These are phyloP conservation scores for Larimichthys polyactis DNA, from an alignment of 2,113 vertebrate species.

Conservation along the genomic window DNA sequence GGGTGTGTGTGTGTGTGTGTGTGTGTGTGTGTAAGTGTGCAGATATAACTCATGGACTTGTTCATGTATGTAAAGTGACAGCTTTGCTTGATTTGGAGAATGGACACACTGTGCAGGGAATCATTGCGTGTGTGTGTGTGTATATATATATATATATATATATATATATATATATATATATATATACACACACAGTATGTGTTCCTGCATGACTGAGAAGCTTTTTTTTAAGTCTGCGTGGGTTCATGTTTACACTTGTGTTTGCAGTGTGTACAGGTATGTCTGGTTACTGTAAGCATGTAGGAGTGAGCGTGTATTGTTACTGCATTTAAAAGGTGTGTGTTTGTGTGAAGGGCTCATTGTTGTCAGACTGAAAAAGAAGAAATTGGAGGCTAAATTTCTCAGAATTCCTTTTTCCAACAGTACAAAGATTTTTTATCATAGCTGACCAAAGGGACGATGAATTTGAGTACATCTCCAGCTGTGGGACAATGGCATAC, in stretches of 20 bases:
- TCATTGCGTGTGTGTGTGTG: not conserved
- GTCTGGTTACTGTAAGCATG: not conserved
- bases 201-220: not conserved
- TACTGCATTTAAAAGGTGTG: not conserved
- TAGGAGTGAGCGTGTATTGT: not conserved
- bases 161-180: too few relatives aligned
- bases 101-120: not conserved
- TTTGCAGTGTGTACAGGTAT: not conserved
- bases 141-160: not conserved
- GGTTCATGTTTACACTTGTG: not conserved
- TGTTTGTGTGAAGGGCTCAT: not conserved
- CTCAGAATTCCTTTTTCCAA: not conserved
- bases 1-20: not conserved
- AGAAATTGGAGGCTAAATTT: not conserved
- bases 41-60: slow-evolving; percentile 21
- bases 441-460: too few relatives aligned
- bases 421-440: not conserved
- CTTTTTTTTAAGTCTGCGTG: not conserved
- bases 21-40: slow-evolving; percentile 1
- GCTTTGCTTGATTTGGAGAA: slow-evolving; percentile 8
- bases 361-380: not conserved
- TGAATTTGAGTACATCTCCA: too few relatives aligned
- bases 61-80: slow-evolving; percentile 38
- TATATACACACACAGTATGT: not conserved
- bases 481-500: too few relatives aligned